These are phyloP conservation scores for Gadopsis marmoratus DNA, from an alignment of 2,797 vertebrate genomes.

Conservation along the genomic window DNA sequence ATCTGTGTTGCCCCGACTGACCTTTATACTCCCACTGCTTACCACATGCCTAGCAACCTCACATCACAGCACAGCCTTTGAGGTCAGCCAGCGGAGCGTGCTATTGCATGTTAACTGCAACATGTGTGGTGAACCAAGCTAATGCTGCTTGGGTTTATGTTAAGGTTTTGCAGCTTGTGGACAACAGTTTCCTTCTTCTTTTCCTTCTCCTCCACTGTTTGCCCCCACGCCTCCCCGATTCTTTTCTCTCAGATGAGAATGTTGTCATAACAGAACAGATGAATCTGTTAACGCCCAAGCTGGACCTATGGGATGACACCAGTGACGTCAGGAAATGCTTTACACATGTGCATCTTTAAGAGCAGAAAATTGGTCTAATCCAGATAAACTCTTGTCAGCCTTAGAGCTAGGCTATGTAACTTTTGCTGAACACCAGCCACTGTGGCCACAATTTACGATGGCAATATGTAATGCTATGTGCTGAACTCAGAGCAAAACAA, in stretches of 20 bases:
- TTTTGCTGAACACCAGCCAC: background rate
- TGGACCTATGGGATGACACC: constrained; percentile 76
- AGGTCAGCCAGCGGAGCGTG: constrained; percentile 64
- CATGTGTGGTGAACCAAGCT: constrained; percentile 72
- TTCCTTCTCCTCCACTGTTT: constrained; percentile 8
- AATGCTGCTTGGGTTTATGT: constrained; percentile 67
- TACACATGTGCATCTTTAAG: constrained; percentile 41
- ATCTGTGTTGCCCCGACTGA: constrained; percentile 57
- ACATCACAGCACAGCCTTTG: constrained; percentile 74
- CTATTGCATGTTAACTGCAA: constrained; percentile 78
- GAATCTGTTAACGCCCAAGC: constrained; percentile 74
- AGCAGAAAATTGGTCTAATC: constrained; percentile 12
- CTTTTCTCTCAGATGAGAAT: constrained; percentile 55
- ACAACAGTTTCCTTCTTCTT: constrained; percentile 59
- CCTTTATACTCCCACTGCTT: constrained; percentile 66
- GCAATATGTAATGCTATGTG: background rate
- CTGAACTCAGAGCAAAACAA: background rate
- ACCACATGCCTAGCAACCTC: constrained; percentile 71
- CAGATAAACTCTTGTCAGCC: background rate
- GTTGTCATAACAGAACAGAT: constrained; percentile 74
- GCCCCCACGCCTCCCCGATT: constrained; percentile 15
- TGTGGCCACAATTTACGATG: background rate
- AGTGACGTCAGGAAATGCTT: constrained; percentile 58
- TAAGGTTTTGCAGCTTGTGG: constrained; percentile 71
- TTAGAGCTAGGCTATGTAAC: background rate